Conservation (phyloP, 2,113 vertebrate genomes). For the Chionodraco myersi region DNA sequence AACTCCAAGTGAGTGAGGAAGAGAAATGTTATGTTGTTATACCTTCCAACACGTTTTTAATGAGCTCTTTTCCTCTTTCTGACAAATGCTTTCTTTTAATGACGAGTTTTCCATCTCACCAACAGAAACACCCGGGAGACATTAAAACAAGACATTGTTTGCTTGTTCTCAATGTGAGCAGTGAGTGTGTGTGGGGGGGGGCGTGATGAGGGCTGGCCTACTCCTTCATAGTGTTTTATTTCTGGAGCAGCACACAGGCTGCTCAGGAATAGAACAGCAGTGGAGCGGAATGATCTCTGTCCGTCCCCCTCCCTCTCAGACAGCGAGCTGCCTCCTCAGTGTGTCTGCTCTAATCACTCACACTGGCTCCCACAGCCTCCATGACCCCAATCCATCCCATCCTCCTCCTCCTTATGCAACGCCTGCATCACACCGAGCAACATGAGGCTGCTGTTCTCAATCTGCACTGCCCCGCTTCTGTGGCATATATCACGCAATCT, state of each 20-base stretch:
- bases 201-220: slow-evolving; percentile 38
- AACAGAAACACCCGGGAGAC: not conserved
- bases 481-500: slow-evolving; percentile 78
- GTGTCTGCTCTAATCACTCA: slow-evolving; percentile 81
- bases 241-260: slow-evolving; percentile 68
- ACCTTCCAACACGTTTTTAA: not conserved
- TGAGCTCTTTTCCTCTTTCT: not conserved
- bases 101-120: not conserved
- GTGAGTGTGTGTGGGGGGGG: slow-evolving; percentile 7
- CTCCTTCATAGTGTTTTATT: slow-evolving; percentile 72
- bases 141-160: not conserved
- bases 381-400: slow-evolving; percentile 80
- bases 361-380: slow-evolving; percentile 65
- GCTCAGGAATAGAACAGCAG: slow-evolving; percentile 75
- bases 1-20: not conserved
- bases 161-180: not conserved
- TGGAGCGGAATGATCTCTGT: slow-evolving; percentile 62
- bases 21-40: not conserved
- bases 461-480: slow-evolving; percentile 80
- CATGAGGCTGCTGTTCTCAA: slow-evolving; percentile 73
- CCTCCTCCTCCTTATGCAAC: slow-evolving; percentile 82
- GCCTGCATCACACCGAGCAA: slow-evolving; percentile 63
- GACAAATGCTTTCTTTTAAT: not conserved
- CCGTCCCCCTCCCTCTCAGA: slow-evolving; percentile 52
- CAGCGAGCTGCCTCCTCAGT: slow-evolving; percentile 56